Evolutionary conservation across 2,797 vertebrate genomes (phyloP), one percentile per base, ranked within the genome.

Genomic region (Miopithecus talapoin): DNA sequence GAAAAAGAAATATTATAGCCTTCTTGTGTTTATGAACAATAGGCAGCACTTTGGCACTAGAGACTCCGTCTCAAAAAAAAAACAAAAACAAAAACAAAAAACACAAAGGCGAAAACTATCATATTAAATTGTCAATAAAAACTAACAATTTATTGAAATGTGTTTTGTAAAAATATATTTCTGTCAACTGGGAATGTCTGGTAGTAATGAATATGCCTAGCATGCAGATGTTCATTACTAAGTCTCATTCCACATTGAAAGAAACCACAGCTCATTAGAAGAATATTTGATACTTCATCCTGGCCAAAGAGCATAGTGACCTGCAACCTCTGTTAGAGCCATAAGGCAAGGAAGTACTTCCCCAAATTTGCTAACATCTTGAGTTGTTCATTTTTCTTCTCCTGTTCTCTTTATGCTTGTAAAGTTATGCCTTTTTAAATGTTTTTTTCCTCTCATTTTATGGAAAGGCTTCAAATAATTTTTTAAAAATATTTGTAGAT

Each of bases 1-100:
- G 14, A 16, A 16, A 16, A 4, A 4, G 43, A 46, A 46, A 46
- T 46, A 46, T 46, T 46, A 11, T 46, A 46, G 43, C 43, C 43
- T 46, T 46, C 43, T 46, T 46, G 43, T 46, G 43, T 46, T 46
- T 46, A 46, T 46, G 43, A 46, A 46, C 43, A 46, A 46, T 46
- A 46, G 43, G 11, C 11, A 46, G 43, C 43, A 46, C 43, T 46
- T 46, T 9, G 43, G 43, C 43, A 46, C 43, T 46, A 11, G 43
- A 50, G 48, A 16, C 14, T 50, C 48, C 14, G 4, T 50, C 14
- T 50, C 48, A 48, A 48, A 48, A 48, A 16, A 16, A 48, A 48
- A 16, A 14, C 4, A 14, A 0, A 4, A 48, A 1, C 1, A 48
- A 14, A 1, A 16, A 16, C 14, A 4, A 5, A 48, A 12, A 46